Conservation (phyloP, 2,888 invertebrate species). For the Drosophila crucigera region DNA sequence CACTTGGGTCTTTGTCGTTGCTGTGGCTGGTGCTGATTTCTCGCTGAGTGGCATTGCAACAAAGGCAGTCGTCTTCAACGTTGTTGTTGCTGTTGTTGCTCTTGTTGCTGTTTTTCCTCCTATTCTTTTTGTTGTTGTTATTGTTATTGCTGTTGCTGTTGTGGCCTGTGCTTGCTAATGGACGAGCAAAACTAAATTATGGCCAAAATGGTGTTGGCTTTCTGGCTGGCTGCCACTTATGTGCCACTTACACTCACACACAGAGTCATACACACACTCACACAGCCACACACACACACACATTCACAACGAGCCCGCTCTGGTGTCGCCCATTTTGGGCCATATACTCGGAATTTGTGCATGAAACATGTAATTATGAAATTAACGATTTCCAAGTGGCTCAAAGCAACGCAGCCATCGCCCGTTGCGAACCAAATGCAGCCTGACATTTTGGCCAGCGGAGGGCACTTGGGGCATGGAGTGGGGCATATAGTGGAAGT, state of each 20-base stretch:
- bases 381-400: conserved; percentile 84
- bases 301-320: conserved; percentile 8
- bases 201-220: conserved; percentile 82
- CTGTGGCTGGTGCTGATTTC: conserved; percentile 72
- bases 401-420: conserved; percentile 61
- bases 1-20: conserved; percentile 49
- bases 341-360: conserved; percentile 59
- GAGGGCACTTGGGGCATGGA: not conserved
- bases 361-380: conserved; percentile 85
- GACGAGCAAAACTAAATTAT: conserved; percentile 80
- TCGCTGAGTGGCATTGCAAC: conserved; percentile 76
- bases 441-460: conserved; percentile 9
- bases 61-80: conserved; percentile 54
- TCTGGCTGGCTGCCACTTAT: conserved; percentile 81
- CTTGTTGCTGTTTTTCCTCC: conserved; percentile 11
- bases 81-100: conserved; percentile 6
- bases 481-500: not conserved
- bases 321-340: conserved; percentile 53
- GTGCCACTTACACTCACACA: conserved; percentile 71
- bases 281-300: conserved; percentile 6
- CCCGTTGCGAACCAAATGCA: conserved; percentile 9
- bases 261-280: conserved; percentile 13
- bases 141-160: not conserved
- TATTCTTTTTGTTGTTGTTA: not conserved
- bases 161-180: conserved; percentile 70